phyloP scores from a whole-genome alignment of 2,888 invertebrate species.

The Drosophila cyrtoloma region DNA sequence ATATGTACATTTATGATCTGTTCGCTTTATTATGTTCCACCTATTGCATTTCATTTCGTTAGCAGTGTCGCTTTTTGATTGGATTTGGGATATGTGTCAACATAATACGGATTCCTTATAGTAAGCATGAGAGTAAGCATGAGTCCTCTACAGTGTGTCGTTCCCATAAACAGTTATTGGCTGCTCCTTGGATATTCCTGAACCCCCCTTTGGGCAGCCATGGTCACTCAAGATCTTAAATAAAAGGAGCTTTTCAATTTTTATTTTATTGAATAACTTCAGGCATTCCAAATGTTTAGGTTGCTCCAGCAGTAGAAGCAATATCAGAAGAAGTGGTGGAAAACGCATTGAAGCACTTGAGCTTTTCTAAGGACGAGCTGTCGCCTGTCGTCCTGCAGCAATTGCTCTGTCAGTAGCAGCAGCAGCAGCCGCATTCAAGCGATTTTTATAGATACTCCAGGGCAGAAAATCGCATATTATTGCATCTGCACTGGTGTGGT shows the following conservation, averaged over 20 bases:
- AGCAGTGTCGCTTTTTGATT: conserved; percentile 27
- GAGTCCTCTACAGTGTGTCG: conserved; percentile 4
- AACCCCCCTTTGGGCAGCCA: not conserved
- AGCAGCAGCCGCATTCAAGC: conserved; percentile 34
- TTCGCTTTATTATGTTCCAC: not conserved
- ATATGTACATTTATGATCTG: not conserved
- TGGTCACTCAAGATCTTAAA: conserved; percentile 45
- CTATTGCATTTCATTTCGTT: conserved; percentile 10
- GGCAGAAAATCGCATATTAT: conserved; percentile 77
- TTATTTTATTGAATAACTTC: conserved; percentile 77
- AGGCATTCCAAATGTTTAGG: conserved; percentile 69
- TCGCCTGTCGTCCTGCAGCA: conserved; percentile 49
- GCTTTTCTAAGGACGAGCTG: conserved; percentile 40
- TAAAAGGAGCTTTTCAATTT: conserved; percentile 68
- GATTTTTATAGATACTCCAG: conserved; percentile 72
- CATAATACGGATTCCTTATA: conserved; percentile 1
- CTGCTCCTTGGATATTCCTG: not conserved
- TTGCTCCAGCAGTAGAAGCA: conserved; percentile 26
- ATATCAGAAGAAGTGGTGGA: not conserved
- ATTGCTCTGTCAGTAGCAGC: conserved; percentile 66
- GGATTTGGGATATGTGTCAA: conserved; percentile 19
- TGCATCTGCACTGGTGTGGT: conserved; percentile 45
- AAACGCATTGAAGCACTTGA: conserved; percentile 41
- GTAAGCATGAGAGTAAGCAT: not conserved
- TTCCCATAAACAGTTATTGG: conserved; percentile 3